These are phyloP conservation scores for Enhydra lutris DNA, from an alignment of 2,113 vertebrate genomes.

Conservation along the genomic window DNA sequence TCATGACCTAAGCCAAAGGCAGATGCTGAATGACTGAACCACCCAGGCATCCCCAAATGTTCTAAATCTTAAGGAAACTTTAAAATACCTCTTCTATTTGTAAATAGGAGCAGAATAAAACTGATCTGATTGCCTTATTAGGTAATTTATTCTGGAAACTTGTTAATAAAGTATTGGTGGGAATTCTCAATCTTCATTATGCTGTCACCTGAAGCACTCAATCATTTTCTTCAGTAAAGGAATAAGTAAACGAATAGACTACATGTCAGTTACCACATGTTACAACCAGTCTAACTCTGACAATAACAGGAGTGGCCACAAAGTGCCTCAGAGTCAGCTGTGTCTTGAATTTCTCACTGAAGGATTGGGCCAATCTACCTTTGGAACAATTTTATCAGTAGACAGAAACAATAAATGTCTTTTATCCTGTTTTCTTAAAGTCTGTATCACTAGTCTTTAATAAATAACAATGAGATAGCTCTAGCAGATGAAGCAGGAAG, in stretches of 20 bases:
- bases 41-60: too few species aligned
- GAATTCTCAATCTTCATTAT: constrained; percentile 52
- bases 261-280: background rate
- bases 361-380: constrained; percentile 33
- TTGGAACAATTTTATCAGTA: constrained; percentile 57
- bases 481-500: constrained; percentile 53
- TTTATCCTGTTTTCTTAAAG: constrained; percentile 26
- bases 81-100: background rate
- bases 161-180: constrained; percentile 39
- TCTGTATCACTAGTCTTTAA: constrained; percentile 58
- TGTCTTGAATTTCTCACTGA: constrained; percentile 29
- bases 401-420: constrained; percentile 11
- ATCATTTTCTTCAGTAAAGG: constrained; percentile 40
- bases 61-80: constrained; percentile 46
- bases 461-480: constrained; percentile 56
- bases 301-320: background rate
- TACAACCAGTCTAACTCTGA: background rate
- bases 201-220: constrained; percentile 18
- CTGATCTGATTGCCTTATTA: background rate
- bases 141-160: constrained; percentile 46
- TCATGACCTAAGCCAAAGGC: too few species aligned
- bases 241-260: constrained; percentile 3
- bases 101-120: constrained; percentile 53
- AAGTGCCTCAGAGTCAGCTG: background rate
- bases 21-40: too few species aligned